Evolutionary conservation across 2,113 vertebrate species (phyloP), one percentile per base, ranked within the genome.

Genomic region (Oryzias celebensis): DNA sequence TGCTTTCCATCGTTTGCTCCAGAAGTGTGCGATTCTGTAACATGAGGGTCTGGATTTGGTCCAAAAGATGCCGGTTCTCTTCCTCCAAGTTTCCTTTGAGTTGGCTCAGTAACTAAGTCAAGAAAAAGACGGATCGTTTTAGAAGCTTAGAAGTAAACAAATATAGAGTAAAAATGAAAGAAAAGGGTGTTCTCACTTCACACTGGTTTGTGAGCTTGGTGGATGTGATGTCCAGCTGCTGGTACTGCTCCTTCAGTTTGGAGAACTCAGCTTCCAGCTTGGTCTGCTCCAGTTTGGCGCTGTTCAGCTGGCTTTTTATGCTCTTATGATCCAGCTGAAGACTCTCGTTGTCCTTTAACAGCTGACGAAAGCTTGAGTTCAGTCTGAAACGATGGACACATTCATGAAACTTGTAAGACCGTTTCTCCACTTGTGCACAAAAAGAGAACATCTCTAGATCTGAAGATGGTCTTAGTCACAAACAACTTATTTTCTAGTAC

Each of bases 1-100:
- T 99, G 95, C 96, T 98, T 90, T 99, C 97, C 96, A 98, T 98
- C 68, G 95, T 99, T 85, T 99, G 97, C 77, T 99, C 97, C 89
- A 99, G 90, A 46, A 99, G 85, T 0, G 95, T 97, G 85, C 94
- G 96, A 77, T 99, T 99, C 82, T 98, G 97, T 12, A 97, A 91
- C 96, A 98, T 98, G 88, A 99, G 89, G 47, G 96, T 98, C 88
- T 99, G 97, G 85, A 98, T 99, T 91, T 99, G 97, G 90, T 98
- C 96, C 77, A 98, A 81, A 16, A 99, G 89, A 84, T 99, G 97
- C 26, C 96, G 94, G 84, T 99, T 99, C 90, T 99, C 97, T 87
- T 99, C 97, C 82, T 99, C 96, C 84, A 99, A 87, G 86, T 98
- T 98, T 83, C 96, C 96, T 91, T 99, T 99, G 75, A 99, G 90